Evolutionary conservation across 2,888 invertebrate genomes (phyloP).

Genomic region (Polydrusus tereticollis): DNA sequence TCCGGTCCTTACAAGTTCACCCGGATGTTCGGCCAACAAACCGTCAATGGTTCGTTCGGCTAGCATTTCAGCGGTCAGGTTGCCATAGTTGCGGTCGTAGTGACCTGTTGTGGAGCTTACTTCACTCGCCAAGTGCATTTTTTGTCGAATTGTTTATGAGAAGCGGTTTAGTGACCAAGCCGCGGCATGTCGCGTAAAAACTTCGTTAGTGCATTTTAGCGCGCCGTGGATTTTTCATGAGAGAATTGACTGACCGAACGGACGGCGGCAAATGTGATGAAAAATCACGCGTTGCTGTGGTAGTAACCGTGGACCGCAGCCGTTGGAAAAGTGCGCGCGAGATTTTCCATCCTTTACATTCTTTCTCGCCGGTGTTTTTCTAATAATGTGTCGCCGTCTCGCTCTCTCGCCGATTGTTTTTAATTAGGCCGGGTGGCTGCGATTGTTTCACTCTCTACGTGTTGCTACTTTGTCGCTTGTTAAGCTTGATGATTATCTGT

Average conservation of each 20-base stretch:
- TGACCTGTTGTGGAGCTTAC: slow-evolving; percentile 78
- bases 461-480: slow-evolving; percentile 46
- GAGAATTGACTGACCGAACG: slow-evolving; percentile 45
- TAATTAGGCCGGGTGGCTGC: slow-evolving; percentile 49
- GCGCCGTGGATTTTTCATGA: slow-evolving; percentile 36
- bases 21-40: slow-evolving; percentile 90
- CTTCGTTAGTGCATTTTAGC: slow-evolving; percentile 37
- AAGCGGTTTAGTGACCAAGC: neutral
- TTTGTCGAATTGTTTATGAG: neutral
- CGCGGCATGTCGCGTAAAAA: slow-evolving; percentile 27
- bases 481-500: slow-evolving; percentile 42
- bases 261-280: slow-evolving; percentile 63
- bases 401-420: slow-evolving; percentile 53
- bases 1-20: slow-evolving; percentile 91
- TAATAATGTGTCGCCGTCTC: slow-evolving; percentile 58
- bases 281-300: slow-evolving; percentile 65
- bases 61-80: slow-evolving; percentile 91
- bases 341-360: slow-evolving; percentile 57
- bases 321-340: slow-evolving; percentile 66
- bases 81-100: slow-evolving; percentile 66
- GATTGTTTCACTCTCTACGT: slow-evolving; percentile 42
- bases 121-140: slow-evolving; percentile 86
- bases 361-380: slow-evolving; percentile 57
- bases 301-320: slow-evolving; percentile 54
- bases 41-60: slow-evolving; percentile 90